Conservation (phyloP, 2,888 invertebrate species). For the Myathropa florea region DNA sequence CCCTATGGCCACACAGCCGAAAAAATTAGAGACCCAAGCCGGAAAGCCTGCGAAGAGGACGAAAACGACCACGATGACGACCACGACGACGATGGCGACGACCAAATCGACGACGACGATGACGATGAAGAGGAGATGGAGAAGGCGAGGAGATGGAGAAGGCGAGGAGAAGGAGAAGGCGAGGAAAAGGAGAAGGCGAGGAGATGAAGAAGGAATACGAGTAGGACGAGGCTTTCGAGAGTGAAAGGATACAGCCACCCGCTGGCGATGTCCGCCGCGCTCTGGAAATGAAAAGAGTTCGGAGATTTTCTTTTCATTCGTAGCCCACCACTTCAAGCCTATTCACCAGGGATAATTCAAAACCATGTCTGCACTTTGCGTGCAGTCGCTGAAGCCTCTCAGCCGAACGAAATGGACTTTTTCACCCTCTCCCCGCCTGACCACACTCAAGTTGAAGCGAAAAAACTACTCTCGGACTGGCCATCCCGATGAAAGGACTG, state of each 20-base stretch:
- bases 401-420: slow-evolving; percentile 30
- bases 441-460: slow-evolving; percentile 57
- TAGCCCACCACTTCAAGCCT: slow-evolving; percentile 64
- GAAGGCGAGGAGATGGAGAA: not conserved
- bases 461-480: not conserved
- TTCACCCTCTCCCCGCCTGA: slow-evolving; percentile 1
- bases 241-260: not conserved
- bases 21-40: not conserved
- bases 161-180: not conserved
- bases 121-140: no score
- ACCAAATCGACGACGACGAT: no score
- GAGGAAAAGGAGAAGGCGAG: not conserved
- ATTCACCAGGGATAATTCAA: slow-evolving; percentile 68
- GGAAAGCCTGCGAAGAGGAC: not conserved
- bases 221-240: not conserved
- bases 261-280: not conserved
- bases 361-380: slow-evolving; percentile 67
- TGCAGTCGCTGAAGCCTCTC: slow-evolving; percentile 23
- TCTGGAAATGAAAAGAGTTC: slow-evolving; percentile 21
- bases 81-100: no score
- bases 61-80: not conserved
- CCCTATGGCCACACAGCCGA: slow-evolving; percentile 28
- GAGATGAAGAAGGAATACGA: no score
- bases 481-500: not conserved
- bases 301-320: slow-evolving; percentile 48